Base-by-base conservation (phyloP, 1,140 invertebrate genomes). In the Episyrphus balteatus region DNA sequence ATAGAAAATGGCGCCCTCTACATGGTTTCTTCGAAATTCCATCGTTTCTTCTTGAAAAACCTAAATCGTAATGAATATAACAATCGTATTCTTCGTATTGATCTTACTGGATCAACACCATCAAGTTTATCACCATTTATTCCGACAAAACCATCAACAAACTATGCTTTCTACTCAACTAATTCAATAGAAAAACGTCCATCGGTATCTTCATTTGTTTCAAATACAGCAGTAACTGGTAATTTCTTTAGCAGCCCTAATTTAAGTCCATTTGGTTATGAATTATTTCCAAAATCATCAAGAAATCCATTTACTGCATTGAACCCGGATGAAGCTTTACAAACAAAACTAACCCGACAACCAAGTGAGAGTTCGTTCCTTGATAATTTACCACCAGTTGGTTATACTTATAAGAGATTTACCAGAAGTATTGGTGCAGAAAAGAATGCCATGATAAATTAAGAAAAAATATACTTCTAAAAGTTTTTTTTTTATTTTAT, bases 31-130 rank as follows among this genome's bases (percentile, higher is more conserved):
- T 79, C 82, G 0, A 75, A 82, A 44, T 86, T 88, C 68, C 85
- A 89, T 52, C 85, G 83, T 47, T 87, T 80, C 70, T 87, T 86
- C 70, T 65, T 74, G 26, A 74, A 75, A 52, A 75, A 77, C 39
- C 66, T 83, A 3, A 73, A 75, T 52, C 48, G 68, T 0, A 61
- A 69, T 31, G 80, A 83, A 44, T 62, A 75, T 3, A 85, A 85
- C 56, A 70, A 83, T 26, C 70, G 82, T 33, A 71, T 85, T 12
- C 59, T 84, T 42, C 70, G 78, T 32, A 62, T 83, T 21, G 53
- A 59, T 30, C 11, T 43, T 43, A 31, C n/a, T 19, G 14, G 19
- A 17, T 26, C 43, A 13, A 7, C n/a, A 32, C 14, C 21, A 32
- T 7, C 44, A n/a, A 2, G n/a, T 13, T 14, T 17, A 26, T 5